Base-by-base conservation (phyloP, 2,797 vertebrate genomes). In the Lithobates sylvaticus region DNA sequence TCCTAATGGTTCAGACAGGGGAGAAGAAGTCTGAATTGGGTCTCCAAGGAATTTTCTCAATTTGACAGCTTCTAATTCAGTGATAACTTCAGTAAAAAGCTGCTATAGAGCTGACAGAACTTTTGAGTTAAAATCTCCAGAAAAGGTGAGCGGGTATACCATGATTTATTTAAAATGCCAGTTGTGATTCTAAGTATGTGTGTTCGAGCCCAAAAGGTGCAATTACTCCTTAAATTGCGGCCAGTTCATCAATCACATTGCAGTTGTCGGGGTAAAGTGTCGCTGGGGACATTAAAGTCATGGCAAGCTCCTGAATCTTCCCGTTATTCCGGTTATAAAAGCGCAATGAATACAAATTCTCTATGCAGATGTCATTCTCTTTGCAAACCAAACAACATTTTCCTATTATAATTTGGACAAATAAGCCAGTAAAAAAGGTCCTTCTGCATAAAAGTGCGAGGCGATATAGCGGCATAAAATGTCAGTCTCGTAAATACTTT, bases 401-500 rank as follows among this genome's bases (percentile, higher is more conserved):
- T 89, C 68, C 86, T 71, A 64, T 88, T 87, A 88, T 79, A 39
- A 67, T 88, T 92, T 93, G 91, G 76, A 88, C 88, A 36, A 91
- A 90, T 89, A 85, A 73, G 81, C 76, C 78, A 87, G 88, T 89
- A 87, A 86, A 90, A 36, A 88, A 86, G 34, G 90, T 90, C 87
- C 86, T 79, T 86, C 82, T 65, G 47, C 82, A n/a, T 23, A 65
- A 82, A 76, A 81, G 84, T 89, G 88, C 84, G 87, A 80, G 90
- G 80, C 86, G 68, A 90, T 87, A 76, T 67, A 84, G 87, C 89
- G 88, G 70, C 81, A 89, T 84, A 81, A 68, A 85, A 79, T 78
- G 54, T 78, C 32, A 26, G 13, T 27, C 76, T 79, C 54, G 36
- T 85, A 85, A 85, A 78, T 54, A 47, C 3, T 54, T 16, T 54